Percentiles rank a stretch among this genome's conserved stretches.
Conservation (phyloP, 2,113 vertebrate genomes). For the Indicator indicator region DNA sequence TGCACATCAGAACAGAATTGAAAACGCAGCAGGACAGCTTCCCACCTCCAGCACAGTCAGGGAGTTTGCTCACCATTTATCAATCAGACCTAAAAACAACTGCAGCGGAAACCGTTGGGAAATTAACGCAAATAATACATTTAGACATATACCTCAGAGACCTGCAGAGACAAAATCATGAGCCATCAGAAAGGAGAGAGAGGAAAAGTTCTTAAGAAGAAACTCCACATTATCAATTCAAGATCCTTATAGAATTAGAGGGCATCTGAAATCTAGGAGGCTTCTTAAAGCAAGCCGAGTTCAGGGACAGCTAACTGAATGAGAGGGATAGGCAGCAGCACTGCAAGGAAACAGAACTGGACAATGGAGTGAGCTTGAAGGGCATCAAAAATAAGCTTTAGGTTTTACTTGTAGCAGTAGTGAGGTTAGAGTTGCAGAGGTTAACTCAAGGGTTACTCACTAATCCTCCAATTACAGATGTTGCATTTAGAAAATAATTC, state of each 20-base stretch:
- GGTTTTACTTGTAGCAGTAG: background rate
- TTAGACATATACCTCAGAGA: background rate
- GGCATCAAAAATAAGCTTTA: background rate
- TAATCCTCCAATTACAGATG: background rate
- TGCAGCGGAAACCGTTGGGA: background rate
- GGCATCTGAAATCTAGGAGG: background rate
- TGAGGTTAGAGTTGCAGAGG: background rate
- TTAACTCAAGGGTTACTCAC: background rate
- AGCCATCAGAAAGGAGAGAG: background rate
- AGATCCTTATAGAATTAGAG: background rate
- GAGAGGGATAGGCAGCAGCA: background rate
- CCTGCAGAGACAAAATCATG: background rate
- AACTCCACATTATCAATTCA: background rate
- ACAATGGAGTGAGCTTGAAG: background rate
- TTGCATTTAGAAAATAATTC: background rate
- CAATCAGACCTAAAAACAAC: background rate
- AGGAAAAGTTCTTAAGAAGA: background rate
- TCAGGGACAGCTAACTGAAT: background rate
- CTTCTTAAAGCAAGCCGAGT: background rate
- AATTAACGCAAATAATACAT: background rate
- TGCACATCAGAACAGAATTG: background rate
- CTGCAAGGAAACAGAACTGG: background rate
- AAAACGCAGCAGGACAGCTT: background rate
- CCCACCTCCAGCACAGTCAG: background rate
- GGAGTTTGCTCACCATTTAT: background rate